phyloP scores from a whole-genome alignment of 2,797 vertebrate species.

The Sebastolobus alascanus region DNA sequence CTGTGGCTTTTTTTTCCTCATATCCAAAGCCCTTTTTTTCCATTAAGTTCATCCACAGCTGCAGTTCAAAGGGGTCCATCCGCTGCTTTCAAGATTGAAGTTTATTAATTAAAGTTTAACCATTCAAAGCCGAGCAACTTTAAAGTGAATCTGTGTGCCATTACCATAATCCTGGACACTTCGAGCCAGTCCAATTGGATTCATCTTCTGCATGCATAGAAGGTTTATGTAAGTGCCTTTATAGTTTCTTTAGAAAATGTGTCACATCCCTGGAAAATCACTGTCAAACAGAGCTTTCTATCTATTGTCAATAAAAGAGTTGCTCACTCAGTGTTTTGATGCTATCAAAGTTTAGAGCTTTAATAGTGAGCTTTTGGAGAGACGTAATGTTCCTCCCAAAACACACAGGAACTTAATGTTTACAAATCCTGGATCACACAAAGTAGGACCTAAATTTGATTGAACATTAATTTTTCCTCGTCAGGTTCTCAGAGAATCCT shows the following conservation, averaged over 20 bases:
- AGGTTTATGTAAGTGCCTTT: neutral
- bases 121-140: slow-evolving; percentile 17
- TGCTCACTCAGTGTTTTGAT: neutral
- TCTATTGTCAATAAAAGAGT: neutral
- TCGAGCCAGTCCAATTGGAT: neutral
- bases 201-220: neutral
- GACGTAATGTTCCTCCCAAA: neutral
- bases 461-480: neutral
- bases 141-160: neutral
- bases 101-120: slow-evolving; percentile 40
- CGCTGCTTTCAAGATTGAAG: slow-evolving; percentile 14
- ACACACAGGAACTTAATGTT: neutral
- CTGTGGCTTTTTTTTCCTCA: slow-evolving; percentile 6
- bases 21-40: neutral
- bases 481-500: neutral
- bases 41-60: neutral
- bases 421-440: slow-evolving; percentile 1
- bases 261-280: neutral
- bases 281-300: neutral
- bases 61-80: slow-evolving; percentile 21
- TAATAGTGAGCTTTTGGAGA: neutral
- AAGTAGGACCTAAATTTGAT: slow-evolving; percentile 2
- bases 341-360: neutral
- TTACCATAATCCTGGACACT: slow-evolving; percentile 1
- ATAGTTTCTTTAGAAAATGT: slow-evolving; percentile 5